Conservation (phyloP, 53 echinoderm and acorn worm genomes). For the Apostichopus leukothele region DNA sequence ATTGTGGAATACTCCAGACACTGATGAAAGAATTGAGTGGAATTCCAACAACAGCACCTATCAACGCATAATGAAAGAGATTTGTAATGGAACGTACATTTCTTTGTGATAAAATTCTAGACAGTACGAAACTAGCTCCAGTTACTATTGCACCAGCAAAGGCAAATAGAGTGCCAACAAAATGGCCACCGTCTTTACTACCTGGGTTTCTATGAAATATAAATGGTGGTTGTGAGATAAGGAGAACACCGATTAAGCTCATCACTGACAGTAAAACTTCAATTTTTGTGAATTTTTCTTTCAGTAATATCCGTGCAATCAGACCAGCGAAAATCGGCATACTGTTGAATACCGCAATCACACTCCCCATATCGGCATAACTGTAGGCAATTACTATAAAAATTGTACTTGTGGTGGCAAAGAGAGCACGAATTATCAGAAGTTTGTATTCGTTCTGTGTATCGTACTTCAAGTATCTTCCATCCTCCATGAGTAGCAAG, state of each 20-base stretch:
- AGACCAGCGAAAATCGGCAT: slow-evolving; percentile 52
- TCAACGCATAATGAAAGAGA: not conserved
- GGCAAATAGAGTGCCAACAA: slow-evolving; percentile 45
- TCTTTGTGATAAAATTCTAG: slow-evolving; percentile 35
- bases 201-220: slow-evolving; percentile 30
- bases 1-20: slow-evolving; percentile 46
- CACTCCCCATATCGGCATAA: slow-evolving; percentile 40
- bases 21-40: not conserved
- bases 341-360: slow-evolving; percentile 48
- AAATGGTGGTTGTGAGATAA: slow-evolving; percentile 55
- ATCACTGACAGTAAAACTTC: slow-evolving; percentile 43
- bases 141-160: slow-evolving; percentile 35
- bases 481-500: not conserved
- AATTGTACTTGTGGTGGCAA: slow-evolving; percentile 8
- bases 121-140: slow-evolving; percentile 25
- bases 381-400: slow-evolving; percentile 31
- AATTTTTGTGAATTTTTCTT: slow-evolving; percentile 45
- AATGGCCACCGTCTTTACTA: not conserved
- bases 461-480: not conserved
- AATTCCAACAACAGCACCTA: not conserved
- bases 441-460: slow-evolving; percentile 2
- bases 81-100: slow-evolving; percentile 11
- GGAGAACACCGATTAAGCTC: slow-evolving; percentile 37
- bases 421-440: not conserved
- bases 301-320: slow-evolving; percentile 43